Conservation (phyloP, 2,888 invertebrate species). For the Byasa hedistus region DNA sequence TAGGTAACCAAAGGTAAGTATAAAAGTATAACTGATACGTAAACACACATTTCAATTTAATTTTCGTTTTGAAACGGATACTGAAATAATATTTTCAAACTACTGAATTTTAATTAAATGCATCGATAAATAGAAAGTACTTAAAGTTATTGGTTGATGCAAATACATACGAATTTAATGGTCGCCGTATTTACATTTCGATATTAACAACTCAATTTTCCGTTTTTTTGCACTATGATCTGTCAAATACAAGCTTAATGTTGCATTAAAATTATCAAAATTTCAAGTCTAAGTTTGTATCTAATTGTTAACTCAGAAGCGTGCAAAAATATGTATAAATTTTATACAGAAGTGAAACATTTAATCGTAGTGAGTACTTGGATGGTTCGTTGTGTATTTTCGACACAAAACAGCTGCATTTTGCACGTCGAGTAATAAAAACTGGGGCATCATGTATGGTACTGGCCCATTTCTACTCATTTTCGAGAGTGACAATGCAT, state of each 20-base stretch:
- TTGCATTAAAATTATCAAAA: too few species aligned
- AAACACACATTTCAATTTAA: too few species aligned
- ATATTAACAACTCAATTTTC: not conserved
- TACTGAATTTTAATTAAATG: not conserved
- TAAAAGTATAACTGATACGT: too few species aligned
- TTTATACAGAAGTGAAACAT: not conserved
- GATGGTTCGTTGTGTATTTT: not conserved
- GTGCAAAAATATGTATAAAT: not conserved
- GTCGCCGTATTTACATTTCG: not conserved
- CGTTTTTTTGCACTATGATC: not conserved
- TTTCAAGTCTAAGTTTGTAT: too few species aligned
- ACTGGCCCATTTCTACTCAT: not conserved
- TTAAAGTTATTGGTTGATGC: not conserved
- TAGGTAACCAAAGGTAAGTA: too few species aligned
- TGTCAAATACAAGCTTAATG: too few species aligned
- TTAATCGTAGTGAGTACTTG: not conserved
- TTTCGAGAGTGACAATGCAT: constrained; percentile 1
- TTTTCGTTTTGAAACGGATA: not conserved
- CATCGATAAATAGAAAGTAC: not conserved
- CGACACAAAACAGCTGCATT: not conserved
- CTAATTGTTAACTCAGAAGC: too few species aligned
- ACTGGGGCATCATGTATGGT: not conserved
- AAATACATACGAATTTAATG: not conserved
- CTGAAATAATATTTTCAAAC: not conserved
- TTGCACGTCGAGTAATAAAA: not conserved